Base-by-base conservation (phyloP, 2,113 vertebrate genomes). In the Cyanoderma ruficeps region DNA sequence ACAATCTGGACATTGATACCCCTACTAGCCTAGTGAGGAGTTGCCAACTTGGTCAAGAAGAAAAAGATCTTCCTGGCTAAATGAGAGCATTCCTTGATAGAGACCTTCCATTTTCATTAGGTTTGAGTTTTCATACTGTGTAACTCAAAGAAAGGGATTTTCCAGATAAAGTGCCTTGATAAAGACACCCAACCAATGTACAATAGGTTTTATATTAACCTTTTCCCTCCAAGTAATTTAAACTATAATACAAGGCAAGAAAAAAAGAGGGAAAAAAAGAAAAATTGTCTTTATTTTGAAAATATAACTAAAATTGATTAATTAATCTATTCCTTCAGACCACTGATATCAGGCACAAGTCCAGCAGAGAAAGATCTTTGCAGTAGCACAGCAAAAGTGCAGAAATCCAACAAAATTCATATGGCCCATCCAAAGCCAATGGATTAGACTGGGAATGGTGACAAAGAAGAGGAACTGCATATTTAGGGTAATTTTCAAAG, bases 191-290 rank as follows among this genome's bases (percentile, higher is more conserved):
- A 57, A 78, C 18, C 20, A 61, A 17, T 8, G 23, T 68, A 57
- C 35, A 59, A 42, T 0, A 42, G 23, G 15, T 17, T 76, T 78
- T 39, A 33, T 50, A 63, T 39, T 42, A 67, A 84, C 8, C 6
- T 79, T 57, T 60, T 83, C 56, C 55, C 75, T 81, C 8, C 41
- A 64, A 82, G 16, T 39, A 2, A 67, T 5, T 64, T 67, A 57
- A 87, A 63, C 13, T 44, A 39, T 15, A 70, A 52, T 15, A 49
- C 3, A 23, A 76, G 6, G 8, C 5, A 21, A 18, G 9, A 4
- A 27, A 64, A 63, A 52, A 19, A 49, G 0, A 2, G 3, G 3
- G 1, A 15, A 9, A 23, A 41, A 11, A 3, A 50, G 5, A 77
- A 30, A 49, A 69, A 18, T 5, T 27, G 6, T 47, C 12, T 33